Percentiles rank a stretch among this genome's conserved stretches.
Evolutionary conservation across 2,113 vertebrate species (phyloP).

Genomic region (Otocyon megalotis): DNA sequence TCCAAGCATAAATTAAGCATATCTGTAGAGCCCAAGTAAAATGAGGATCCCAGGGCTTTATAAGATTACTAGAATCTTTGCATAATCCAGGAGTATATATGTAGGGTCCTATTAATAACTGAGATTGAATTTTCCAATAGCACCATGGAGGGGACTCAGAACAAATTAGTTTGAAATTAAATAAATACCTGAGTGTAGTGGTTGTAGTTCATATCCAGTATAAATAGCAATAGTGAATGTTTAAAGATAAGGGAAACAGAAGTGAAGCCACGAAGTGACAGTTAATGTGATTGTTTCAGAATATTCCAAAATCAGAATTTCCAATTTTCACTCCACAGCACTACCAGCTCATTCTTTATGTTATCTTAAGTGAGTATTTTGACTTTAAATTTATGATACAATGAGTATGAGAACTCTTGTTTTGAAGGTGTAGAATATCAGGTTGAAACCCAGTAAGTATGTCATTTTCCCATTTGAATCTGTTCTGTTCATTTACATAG

Average conservation of each 20-base stretch:
- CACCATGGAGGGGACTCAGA: background rate
- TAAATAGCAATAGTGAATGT: background rate
- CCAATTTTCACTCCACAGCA: background rate
- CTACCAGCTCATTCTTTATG: background rate
- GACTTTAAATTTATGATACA: background rate
- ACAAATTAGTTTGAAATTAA: constrained; percentile 16
- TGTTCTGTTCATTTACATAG: background rate
- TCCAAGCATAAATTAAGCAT: background rate
- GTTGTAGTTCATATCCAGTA: background rate
- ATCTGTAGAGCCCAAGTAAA: background rate
- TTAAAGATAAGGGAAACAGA: background rate
- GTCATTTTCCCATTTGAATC: background rate
- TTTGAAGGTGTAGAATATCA: background rate
- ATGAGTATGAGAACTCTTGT: background rate
- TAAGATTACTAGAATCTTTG: background rate
- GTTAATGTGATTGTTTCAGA: background rate
- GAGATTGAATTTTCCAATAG: background rate
- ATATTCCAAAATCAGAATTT: background rate
- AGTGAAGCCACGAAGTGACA: background rate
- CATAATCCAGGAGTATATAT: background rate
- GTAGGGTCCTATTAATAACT: background rate
- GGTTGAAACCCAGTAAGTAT: background rate
- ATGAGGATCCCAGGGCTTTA: background rate
- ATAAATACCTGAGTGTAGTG: background rate
- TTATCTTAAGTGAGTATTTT: background rate